A percentile compares a stretch with the other conserved stretches of the same genome.
These are phyloP conservation scores for Planococcus citri DNA, from an alignment of 1,140 invertebrate genomes.

Conservation along the genomic window DNA sequence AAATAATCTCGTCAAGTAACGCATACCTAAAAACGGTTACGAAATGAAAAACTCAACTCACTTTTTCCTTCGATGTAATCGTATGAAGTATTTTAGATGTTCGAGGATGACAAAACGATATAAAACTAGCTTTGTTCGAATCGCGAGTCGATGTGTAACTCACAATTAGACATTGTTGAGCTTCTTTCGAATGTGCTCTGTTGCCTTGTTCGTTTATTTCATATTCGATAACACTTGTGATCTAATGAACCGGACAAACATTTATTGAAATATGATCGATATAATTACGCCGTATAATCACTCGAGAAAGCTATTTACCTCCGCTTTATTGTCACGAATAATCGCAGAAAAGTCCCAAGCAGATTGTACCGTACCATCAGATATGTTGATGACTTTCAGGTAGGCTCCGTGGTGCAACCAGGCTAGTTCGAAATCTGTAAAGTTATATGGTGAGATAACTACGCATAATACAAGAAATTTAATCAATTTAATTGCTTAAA, in stretches of 20 bases:
- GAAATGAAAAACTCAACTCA: no score
- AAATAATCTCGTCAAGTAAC: background rate
- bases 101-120: slow-evolving; percentile 10
- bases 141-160: background rate
- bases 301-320: background rate
- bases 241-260: background rate
- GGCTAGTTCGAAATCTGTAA: slow-evolving; percentile 8
- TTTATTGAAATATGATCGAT: no score
- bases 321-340: background rate
- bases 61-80: slow-evolving; percentile 1
- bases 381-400: background rate
- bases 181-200: background rate
- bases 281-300: no score
- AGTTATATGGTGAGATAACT: background rate
- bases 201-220: background rate
- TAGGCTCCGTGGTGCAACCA: background rate
- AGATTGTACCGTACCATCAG: background rate
- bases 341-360: background rate
- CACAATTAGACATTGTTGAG: background rate
- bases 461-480: background rate
- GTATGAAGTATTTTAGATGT: slow-evolving; percentile 9
- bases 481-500: background rate
- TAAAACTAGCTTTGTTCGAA: slow-evolving; percentile 12
- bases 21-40: background rate
- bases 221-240: slow-evolving; percentile 1